phyloP scores from a whole-genome alignment of 2,113 vertebrate genomes.

The Pandion haliaetus region DNA sequence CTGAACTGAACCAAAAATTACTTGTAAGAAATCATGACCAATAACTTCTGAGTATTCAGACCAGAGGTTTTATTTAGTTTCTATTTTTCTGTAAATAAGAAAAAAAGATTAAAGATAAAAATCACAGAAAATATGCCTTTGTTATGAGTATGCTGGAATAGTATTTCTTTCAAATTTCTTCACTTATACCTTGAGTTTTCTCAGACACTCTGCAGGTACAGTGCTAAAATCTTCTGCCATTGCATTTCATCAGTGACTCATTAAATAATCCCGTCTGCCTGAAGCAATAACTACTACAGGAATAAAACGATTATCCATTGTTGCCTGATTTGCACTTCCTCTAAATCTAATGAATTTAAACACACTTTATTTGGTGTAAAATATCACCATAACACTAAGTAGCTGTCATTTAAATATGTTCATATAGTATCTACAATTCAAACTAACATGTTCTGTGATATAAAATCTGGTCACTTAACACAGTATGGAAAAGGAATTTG shows the following conservation, averaged over 20 bases:
- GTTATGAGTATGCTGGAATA: neutral
- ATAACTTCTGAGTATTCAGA: neutral
- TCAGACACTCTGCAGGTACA: neutral
- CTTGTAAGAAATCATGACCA: neutral
- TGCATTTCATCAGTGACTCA: neutral
- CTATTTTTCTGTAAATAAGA: neutral
- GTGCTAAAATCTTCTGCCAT: neutral
- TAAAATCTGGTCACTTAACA: slow-evolving; percentile 17
- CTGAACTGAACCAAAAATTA: neutral
- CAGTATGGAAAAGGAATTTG: neutral
- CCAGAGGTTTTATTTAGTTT: neutral
- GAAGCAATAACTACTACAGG: neutral
- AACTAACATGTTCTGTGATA: neutral
- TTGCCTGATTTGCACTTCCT: slow-evolving; percentile 25
- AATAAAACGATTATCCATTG: slow-evolving; percentile 30
- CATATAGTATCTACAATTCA: neutral
- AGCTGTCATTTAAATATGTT: neutral
- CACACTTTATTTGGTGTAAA: neutral
- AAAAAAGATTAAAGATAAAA: neutral
- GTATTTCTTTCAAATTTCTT: neutral
- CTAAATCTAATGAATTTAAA: slow-evolving; percentile 49
- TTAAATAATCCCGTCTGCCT: slow-evolving; percentile 43
- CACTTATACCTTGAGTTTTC: neutral
- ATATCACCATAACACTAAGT: slow-evolving; percentile 9
- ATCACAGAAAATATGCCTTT: neutral